phyloP scores from a whole-genome alignment of 2,797 vertebrate species.

The Zenarchopterus dispar region DNA sequence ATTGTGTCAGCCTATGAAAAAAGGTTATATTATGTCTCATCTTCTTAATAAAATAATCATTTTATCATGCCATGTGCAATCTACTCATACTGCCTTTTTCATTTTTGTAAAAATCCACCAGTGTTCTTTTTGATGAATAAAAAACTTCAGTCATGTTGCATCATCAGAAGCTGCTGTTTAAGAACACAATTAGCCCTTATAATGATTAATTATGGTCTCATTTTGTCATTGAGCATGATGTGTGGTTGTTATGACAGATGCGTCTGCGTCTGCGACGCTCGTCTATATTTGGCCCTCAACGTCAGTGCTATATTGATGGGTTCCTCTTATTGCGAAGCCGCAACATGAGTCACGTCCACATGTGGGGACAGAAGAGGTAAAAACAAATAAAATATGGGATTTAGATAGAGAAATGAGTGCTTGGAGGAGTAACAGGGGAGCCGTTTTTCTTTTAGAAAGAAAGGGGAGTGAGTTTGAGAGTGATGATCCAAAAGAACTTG shows the following conservation, averaged over 20 bases:
- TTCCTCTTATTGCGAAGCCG: slow-evolving; percentile 31
- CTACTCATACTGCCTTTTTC: too few relatives aligned
- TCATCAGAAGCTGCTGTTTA: slow-evolving; percentile 10
- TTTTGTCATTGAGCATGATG: slow-evolving; percentile 48
- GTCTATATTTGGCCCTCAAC: slow-evolving; percentile 59
- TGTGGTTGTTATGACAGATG: slow-evolving; percentile 56
- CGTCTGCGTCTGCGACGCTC: slow-evolving; percentile 29
- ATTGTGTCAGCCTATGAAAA: too few relatives aligned
- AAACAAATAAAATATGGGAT: neutral
- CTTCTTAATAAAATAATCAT: too few relatives aligned
- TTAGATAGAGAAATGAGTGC: neutral
- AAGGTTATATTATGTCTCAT: too few relatives aligned
- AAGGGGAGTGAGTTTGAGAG: neutral
- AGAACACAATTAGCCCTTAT: slow-evolving; percentile 33
- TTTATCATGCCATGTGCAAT: too few relatives aligned
- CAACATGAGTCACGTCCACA: slow-evolving; percentile 16
- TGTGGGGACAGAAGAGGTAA: neutral
- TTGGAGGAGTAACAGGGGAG: neutral
- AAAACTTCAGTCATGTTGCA: slow-evolving; percentile 1
- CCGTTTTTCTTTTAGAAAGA: neutral
- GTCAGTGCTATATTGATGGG: slow-evolving; percentile 49
- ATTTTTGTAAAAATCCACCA: too few relatives aligned
- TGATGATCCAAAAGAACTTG: neutral
- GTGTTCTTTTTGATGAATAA: slow-evolving; percentile 10
- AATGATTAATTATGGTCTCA: slow-evolving; percentile 51